Evolutionary conservation across 1,140 invertebrate genomes (phyloP).

Genomic region (Drosophila mayri): DNA sequence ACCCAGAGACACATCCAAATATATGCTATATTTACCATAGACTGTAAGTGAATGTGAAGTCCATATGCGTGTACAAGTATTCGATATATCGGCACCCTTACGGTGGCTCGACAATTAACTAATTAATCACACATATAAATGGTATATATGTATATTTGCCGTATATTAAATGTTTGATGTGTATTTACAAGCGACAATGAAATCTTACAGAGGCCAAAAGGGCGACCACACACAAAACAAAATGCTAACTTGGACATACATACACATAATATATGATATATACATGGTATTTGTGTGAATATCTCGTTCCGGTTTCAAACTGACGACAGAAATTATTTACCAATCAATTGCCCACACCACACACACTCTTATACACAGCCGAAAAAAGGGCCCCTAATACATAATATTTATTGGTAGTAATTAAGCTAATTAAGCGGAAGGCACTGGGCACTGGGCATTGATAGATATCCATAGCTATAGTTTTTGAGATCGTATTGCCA

Average conservation of each 20-base stretch:
- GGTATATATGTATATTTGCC: slow-evolving; percentile 14
- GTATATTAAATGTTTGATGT: slow-evolving; percentile 45
- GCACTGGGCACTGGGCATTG: neutral
- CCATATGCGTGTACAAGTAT: slow-evolving; percentile 14
- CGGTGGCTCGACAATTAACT: slow-evolving; percentile 8
- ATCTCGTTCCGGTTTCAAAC: slow-evolving; percentile 35
- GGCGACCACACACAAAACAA: neutral
- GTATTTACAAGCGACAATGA: slow-evolving; percentile 36
- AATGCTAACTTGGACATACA: neutral
- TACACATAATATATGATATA: too few relatives aligned
- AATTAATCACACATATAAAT: slow-evolving; percentile 15
- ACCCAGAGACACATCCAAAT: slow-evolving; percentile 12
- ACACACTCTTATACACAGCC: neutral
- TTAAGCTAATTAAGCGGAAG: neutral
- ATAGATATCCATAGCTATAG: slow-evolving; percentile 17
- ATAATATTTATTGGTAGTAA: neutral
- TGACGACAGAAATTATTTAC: slow-evolving; percentile 18
- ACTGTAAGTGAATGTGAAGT: slow-evolving; percentile 36
- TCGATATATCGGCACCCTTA: slow-evolving; percentile 20
- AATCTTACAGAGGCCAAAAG: slow-evolving; percentile 26
- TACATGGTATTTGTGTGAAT: neutral
- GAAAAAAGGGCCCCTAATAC: neutral
- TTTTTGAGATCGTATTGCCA: slow-evolving; percentile 26
- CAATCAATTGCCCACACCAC: neutral
- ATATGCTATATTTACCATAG: slow-evolving; percentile 24